Evolutionary conservation across 2,888 invertebrate species (phyloP), one percentile per base, ranked within the genome.

Genomic region (Acronicta leporina): DNA sequence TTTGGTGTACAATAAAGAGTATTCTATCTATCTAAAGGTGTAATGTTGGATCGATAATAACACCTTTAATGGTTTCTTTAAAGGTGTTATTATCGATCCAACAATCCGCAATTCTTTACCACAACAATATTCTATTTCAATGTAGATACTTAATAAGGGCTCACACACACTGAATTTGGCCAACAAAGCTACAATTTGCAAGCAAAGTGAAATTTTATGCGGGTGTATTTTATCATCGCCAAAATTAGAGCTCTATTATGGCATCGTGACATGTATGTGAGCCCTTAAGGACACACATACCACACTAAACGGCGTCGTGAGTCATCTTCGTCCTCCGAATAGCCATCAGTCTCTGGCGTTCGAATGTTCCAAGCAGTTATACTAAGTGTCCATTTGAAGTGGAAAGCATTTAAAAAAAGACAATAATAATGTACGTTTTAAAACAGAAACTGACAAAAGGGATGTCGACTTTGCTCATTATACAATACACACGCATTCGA

Each of bases 351-450:
- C 44, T 57, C 44, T 8, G 68, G 59, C 0, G 41, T 59, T 38
- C 56, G 53, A 54, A 56, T 56, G 44, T 50, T 47, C 73, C 75
- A 76, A 73, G 63, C 67, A 41, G 60, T 61, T 52, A 61, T 56
- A 61, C 72, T 72, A 73, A 68, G 48, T 62, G 50, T 75, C 71
- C 59, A 61, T 59, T 53, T 42, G 57, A 52, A 44, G 68, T 46
- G 48, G 71, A 42, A 70, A 71, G 67, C 73, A 64, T 68, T 72
- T 42, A 42, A 63, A 68, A n/a, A 63, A 73, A 68, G 65, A 74
- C 64, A 70, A 57, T 53, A 11, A 46, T 53, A 66, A 15, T n/a
- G 68, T 58, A 50, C 57, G 44, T 63, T 63, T 58, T 58, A 60
- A 41, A 63, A 59, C 59, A 58, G 63, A 64, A 53, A 52, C 47